These are phyloP conservation scores for Augochlora pura DNA, from an alignment of 1,140 invertebrate species.

Conservation along the genomic window DNA sequence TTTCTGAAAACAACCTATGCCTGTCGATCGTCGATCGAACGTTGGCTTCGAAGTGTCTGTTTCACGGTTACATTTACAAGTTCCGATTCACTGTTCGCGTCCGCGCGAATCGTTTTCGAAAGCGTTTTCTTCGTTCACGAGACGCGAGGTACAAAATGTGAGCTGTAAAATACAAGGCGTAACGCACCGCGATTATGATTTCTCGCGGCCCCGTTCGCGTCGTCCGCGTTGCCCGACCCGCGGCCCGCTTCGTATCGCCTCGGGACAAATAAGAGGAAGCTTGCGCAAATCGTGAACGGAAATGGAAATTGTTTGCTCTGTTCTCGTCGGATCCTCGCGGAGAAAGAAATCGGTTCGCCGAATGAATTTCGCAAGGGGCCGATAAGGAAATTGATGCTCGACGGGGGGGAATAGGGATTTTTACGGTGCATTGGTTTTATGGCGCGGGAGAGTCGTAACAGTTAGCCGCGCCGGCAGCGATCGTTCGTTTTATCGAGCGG, in stretches of 20 bases:
- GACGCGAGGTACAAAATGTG: no score
- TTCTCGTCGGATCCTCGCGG: conserved; percentile 18
- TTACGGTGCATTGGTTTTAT: neutral
- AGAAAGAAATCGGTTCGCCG: neutral
- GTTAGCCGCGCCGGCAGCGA: no score
- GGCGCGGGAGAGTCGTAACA: neutral
- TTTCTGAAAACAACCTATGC: neutral
- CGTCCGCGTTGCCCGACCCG: no score
- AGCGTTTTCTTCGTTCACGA: no score
- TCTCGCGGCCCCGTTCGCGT: neutral
- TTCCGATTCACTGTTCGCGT: no score
- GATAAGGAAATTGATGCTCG: conserved; percentile 3
- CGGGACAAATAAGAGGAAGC: neutral
- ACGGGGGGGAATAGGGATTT: neutral
- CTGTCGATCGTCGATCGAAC: neutral
- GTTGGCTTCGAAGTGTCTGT: no score
- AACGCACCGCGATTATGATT: neutral
- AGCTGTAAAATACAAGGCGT: no score
- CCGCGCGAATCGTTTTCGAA: no score
- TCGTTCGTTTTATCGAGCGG: no score
- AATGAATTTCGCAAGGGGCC: conserved; percentile 1
- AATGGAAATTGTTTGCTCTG: conserved; percentile 12
- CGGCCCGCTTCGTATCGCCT: no score
- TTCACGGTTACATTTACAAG: no score
- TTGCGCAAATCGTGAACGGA: conserved; percentile 1